A percentile compares a stretch with the other conserved stretches of the same genome.
phyloP scores from a whole-genome alignment of 2,113 vertebrate genomes.

The Larimichthys polyactis region DNA sequence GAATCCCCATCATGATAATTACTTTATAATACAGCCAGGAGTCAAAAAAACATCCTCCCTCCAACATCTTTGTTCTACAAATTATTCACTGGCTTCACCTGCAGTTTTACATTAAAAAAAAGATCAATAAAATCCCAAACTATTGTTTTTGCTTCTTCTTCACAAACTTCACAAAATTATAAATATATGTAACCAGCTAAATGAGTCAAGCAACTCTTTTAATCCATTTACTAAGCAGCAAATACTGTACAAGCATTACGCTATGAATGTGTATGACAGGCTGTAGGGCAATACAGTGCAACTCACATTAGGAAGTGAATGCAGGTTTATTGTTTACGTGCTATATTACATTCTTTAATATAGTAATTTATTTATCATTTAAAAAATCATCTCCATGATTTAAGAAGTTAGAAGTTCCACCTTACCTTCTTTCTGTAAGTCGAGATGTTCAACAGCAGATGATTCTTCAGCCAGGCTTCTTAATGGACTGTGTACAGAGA shows the following conservation, averaged over 20 bases:
- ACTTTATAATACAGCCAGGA: slow-evolving; percentile 1
- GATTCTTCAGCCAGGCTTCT: slow-evolving; percentile 37
- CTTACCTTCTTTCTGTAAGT: slow-evolving; percentile 68
- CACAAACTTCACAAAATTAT: background rate
- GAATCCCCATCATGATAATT: slow-evolving; percentile 8
- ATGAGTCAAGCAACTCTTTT: background rate
- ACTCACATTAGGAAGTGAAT: background rate
- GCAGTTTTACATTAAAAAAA: background rate
- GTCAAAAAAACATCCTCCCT: background rate
- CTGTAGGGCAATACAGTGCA: background rate
- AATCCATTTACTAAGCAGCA: background rate
- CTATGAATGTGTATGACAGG: background rate
- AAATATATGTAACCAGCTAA: background rate
- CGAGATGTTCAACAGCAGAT: slow-evolving; percentile 20
- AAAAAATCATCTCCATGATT: background rate
- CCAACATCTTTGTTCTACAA: background rate
- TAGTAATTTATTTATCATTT: background rate
- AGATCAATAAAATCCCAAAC: background rate
- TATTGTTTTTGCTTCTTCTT: background rate
- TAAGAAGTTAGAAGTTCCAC: background rate
- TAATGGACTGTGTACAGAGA: slow-evolving; percentile 32
- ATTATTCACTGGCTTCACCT: background rate
- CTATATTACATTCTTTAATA: background rate
- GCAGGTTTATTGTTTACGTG: background rate
- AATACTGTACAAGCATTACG: background rate